These are phyloP conservation scores for Drosophila putrida DNA, from an alignment of 2,888 invertebrate species.

Conservation along the genomic window DNA sequence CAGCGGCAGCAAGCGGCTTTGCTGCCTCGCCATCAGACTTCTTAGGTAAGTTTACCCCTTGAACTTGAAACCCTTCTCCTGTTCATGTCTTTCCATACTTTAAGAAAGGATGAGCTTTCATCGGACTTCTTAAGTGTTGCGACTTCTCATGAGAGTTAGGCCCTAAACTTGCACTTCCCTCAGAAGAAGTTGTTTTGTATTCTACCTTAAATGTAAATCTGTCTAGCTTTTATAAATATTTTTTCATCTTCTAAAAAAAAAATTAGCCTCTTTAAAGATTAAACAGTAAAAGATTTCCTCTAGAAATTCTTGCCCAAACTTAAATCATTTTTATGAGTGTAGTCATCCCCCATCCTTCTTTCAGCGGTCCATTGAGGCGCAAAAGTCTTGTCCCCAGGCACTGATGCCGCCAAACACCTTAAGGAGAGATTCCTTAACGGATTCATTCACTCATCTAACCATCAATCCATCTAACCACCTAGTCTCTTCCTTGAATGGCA, in stretches of 20 bases:
- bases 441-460: conserved; percentile 44
- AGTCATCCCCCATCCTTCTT: not conserved
- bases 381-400: conserved; percentile 24
- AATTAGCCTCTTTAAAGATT: too few relatives aligned
- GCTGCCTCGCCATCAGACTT: conserved; percentile 92
- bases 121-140: too few relatives aligned
- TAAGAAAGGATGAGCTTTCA: too few relatives aligned
- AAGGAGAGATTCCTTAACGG: conserved; percentile 59
- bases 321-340: not conserved
- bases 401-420: conserved; percentile 61
- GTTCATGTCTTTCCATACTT: too few relatives aligned
- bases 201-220: too few relatives aligned
- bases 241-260: too few relatives aligned
- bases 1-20: conserved; percentile 88
- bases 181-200: too few relatives aligned
- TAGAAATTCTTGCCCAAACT: too few relatives aligned
- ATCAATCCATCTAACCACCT: conserved; percentile 5
- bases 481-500: conserved; percentile 70
- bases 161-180: too few relatives aligned
- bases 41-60: conserved; percentile 89
- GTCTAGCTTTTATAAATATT: too few relatives aligned
- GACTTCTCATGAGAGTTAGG: too few relatives aligned
- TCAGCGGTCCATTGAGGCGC: conserved; percentile 30
- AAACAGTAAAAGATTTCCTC: too few relatives aligned
- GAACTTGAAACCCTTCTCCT: not conserved